Evolutionary conservation across 1,140 invertebrate genomes (phyloP).

Genomic region (Hyphantria cunea): DNA sequence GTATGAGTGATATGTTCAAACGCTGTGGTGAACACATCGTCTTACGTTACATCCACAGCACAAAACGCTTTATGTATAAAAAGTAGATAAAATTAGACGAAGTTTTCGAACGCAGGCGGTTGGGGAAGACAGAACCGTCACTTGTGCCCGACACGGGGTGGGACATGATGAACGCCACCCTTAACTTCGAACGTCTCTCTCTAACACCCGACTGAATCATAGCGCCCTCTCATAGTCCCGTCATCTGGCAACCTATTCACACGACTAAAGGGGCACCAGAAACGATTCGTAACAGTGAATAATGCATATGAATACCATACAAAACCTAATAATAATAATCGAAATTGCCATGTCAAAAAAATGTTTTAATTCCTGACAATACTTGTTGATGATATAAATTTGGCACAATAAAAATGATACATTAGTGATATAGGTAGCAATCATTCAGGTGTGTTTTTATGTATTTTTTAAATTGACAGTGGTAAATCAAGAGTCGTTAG

Average conservation of each 20-base stretch:
- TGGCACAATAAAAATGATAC: slow-evolving; percentile 44
- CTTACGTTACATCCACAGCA: slow-evolving; percentile 25
- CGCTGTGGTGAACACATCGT: slow-evolving; percentile 35
- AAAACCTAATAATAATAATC: slow-evolving; percentile 64
- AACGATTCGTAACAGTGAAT: slow-evolving; percentile 78
- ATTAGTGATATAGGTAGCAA: slow-evolving; percentile 46
- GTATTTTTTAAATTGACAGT: slow-evolving; percentile 68
- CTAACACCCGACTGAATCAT: slow-evolving; percentile 39
- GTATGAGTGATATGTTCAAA: slow-evolving; percentile 53
- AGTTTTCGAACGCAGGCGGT: slow-evolving; percentile 66
- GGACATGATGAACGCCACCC: slow-evolving; percentile 71
- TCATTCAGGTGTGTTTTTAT: slow-evolving; percentile 62
- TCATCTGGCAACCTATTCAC: slow-evolving; percentile 74
- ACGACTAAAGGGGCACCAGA: slow-evolving; percentile 67
- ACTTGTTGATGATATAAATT: slow-evolving; percentile 34
- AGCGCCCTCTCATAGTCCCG: slow-evolving; percentile 48
- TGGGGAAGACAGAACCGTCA: slow-evolving; percentile 72
- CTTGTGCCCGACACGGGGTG: slow-evolving; percentile 74
- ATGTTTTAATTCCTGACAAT: slow-evolving; percentile 23
- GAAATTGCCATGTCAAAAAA: slow-evolving; percentile 24
- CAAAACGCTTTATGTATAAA: slow-evolving; percentile 47
- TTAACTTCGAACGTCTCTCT: slow-evolving; percentile 51
- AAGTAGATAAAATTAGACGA: slow-evolving; percentile 46
- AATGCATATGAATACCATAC: slow-evolving; percentile 64
- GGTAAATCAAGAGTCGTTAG: slow-evolving; percentile 73